Evolutionary conservation across 1,140 invertebrate genomes (phyloP).

Genomic region (Bombyx mori): ASM3026992v2 NC_085121.1:13283001-13283500

Average conservation of each 20-base stretch:
- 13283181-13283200: conserved; percentile 65
- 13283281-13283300: conserved; percentile 43
- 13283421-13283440: neutral
- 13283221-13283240: conserved; percentile 69
- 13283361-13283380: neutral
- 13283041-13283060: no score
- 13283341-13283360: conserved; percentile 13
- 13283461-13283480: conserved; percentile 17
- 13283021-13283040: no score
- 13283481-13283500: conserved; percentile 59
- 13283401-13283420: neutral
- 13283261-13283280: conserved; percentile 26
- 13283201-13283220: conserved; percentile 70
- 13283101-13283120: no score
- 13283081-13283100: no score
- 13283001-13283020: no score
- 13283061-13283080: no score
- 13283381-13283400: neutral
- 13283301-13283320: conserved; percentile 61
- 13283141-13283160: conserved; percentile 67
- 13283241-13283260: conserved; percentile 56
- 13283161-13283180: conserved; percentile 71
- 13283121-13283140: conserved; percentile 51
- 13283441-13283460: neutral
- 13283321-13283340: conserved; percentile 59